Evolutionary conservation across 2,797 vertebrate species (phyloP).

Genomic region (Falco biarmicus): DNA sequence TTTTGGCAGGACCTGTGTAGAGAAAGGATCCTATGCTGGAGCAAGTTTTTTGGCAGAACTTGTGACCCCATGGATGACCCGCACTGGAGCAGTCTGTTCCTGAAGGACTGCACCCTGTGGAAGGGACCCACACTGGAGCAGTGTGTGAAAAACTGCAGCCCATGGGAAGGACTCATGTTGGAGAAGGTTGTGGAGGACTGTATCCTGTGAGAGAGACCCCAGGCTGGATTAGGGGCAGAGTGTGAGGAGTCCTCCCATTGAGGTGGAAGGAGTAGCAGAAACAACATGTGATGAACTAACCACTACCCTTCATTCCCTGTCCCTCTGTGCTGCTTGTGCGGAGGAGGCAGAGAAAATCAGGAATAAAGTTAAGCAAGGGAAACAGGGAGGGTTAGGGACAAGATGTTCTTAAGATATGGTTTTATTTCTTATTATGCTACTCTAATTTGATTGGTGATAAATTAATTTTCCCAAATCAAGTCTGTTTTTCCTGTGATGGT

Average conservation of each 20-base stretch:
- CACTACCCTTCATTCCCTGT: not conserved
- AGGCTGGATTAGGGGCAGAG: not conserved
- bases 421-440: no score
- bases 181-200: not conserved
- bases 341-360: not conserved
- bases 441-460: no score
- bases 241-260: not conserved
- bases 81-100: not conserved
- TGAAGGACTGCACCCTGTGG: not conserved
- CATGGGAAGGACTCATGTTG: not conserved
- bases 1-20: not conserved
- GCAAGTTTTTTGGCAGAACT: not conserved
- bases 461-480: no score
- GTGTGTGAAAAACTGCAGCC: not conserved
- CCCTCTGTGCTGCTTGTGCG: not conserved
- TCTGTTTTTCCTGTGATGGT: no score
- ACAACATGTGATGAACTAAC: not conserved
- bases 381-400: not conserved
- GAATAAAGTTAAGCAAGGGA: not conserved
- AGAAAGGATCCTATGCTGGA: not conserved
- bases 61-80: not conserved
- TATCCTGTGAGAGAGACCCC: no score
- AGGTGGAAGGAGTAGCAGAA: not conserved
- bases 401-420: not conserved
- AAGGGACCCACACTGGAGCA: not conserved